phyloP scores from a whole-genome alignment of 2,888 invertebrate species.

The Netelia inedita region DNA sequence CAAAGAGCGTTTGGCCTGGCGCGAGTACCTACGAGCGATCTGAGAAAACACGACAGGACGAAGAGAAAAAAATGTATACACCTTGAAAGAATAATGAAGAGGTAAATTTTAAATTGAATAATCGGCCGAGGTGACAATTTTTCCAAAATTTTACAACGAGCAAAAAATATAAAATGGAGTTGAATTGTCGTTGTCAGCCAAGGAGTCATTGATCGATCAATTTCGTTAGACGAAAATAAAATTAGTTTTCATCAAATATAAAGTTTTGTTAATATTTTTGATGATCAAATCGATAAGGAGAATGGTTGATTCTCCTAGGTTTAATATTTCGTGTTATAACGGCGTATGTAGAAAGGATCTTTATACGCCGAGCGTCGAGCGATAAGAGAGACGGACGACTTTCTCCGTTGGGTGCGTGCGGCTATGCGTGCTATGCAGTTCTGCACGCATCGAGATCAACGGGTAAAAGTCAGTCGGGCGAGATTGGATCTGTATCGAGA shows the following conservation, averaged over 20 bases:
- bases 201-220: not conserved
- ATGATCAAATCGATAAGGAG: not conserved
- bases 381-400: slow-evolving; percentile 37
- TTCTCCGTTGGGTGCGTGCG: slow-evolving; percentile 51
- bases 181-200: not conserved
- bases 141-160: not conserved
- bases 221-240: not conserved
- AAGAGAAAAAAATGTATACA: not conserved
- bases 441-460: not conserved
- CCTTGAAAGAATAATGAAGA: not conserved
- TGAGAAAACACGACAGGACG: not conserved
- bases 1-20: slow-evolving; percentile 8
- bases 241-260: no score
- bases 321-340: not conserved
- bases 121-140: not conserved
- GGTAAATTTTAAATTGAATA: not conserved
- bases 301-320: not conserved
- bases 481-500: slow-evolving; percentile 32
- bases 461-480: slow-evolving; percentile 21
- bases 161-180: not conserved
- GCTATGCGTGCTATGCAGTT: slow-evolving; percentile 33
- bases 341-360: not conserved
- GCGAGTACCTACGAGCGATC: not conserved
- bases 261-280: not conserved
- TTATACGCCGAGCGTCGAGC: not conserved